Conservation (phyloP, 2,888 invertebrate species). For the Cephus sareptanus region DNA sequence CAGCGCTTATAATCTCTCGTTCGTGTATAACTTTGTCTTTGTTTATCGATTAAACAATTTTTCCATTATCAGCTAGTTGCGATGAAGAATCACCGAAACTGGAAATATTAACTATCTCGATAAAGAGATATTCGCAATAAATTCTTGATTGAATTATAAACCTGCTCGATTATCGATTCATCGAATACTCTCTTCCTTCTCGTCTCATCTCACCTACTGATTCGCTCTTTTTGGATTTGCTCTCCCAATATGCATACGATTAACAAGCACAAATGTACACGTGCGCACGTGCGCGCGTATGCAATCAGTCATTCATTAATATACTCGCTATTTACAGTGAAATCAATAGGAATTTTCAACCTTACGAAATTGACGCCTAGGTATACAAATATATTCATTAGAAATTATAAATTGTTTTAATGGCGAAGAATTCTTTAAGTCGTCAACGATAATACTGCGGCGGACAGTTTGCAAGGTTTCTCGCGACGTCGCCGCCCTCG, state of each 20-base stretch:
- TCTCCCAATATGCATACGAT: background rate
- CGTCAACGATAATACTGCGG: constrained; percentile 19
- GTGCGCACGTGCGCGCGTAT: background rate
- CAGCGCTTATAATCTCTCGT: background rate
- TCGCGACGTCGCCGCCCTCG: background rate
- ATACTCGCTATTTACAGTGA: constrained; percentile 26
- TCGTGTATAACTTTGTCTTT: background rate
- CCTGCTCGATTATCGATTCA: background rate
- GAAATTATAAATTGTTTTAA: constrained; percentile 9
- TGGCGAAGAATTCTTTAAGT: constrained; percentile 15
- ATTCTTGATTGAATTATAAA: background rate
- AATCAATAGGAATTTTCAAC: constrained; percentile 22
- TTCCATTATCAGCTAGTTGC: background rate
- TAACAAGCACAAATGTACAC: background rate
- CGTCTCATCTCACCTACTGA: background rate
- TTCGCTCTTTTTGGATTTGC: background rate
- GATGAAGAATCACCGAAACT: background rate
- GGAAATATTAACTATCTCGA: background rate
- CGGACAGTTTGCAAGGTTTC: constrained; percentile 45
- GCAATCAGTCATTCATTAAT: background rate
- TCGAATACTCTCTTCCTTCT: background rate
- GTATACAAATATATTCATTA: constrained; percentile 19
- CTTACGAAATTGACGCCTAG: constrained; percentile 23
- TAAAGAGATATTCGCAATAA: background rate
- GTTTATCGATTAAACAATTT: background rate